Base-by-base conservation (phyloP, 2,797 vertebrate genomes). In the Trachurus trachurus region DNA sequence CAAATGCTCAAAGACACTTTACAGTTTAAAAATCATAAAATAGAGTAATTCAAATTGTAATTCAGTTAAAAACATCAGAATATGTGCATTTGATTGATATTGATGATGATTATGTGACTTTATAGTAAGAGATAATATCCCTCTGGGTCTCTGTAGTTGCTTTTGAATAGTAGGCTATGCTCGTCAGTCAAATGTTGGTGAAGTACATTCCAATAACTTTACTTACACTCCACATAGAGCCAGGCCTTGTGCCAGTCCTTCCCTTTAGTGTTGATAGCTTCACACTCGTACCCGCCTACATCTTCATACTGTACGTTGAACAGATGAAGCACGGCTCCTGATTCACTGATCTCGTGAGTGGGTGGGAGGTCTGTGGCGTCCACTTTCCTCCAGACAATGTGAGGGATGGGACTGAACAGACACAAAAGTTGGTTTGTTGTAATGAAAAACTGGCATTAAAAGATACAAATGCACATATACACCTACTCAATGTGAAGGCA, bases 291-390 rank as follows among this genome's bases (percentile, higher is more conserved):
- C 13, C 80, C 89, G 2, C 98, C 98, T 85, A 97, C 97, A 52
- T 99, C 98, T 90, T 99, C 98, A 8, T 98, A 96, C 82, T 99
- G 98, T 56, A 99, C 96, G 52, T 98, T 99, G 90, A 96, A 97
- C 68, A 99, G 96, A 90, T 97, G 98, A 61, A 99, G 96, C 63
- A 97, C 96, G 0, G 98, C 96, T 44, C 98, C 98, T 1, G 97
- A 97, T 84, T 96, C 96, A 78, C 96, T 97, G 90, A 99, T 96
- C 91, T 98, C 97, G 53, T 97, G 97, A 57, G 96, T 96, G 13
- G 96, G 92, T 5, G 98, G 97, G 88, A 99, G 95, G 60, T 98
- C 97, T 11, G 94, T 95, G 66, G 96, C 93, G 22, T 97, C 96
- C 61, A 97, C 92, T 80, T 99, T 99, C 82, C 96, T 95, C 98